Conservation (phyloP, 1,140 invertebrate species). For the Mylabris phalerata region DNA sequence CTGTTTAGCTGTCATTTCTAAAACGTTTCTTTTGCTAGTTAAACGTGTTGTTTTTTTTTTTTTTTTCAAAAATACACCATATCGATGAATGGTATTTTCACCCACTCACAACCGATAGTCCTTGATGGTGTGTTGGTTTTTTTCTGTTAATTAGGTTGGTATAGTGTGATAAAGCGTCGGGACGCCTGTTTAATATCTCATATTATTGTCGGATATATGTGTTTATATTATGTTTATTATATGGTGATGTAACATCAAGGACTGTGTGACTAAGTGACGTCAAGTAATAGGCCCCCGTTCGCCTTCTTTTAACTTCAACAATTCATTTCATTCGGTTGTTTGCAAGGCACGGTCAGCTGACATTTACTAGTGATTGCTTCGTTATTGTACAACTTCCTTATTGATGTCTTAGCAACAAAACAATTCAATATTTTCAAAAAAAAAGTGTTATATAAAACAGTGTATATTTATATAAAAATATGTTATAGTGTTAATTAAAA, state of each 20-base stretch:
- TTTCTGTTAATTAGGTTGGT: too few species aligned
- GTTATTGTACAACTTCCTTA: not conserved
- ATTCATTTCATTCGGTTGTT: slow-evolving; percentile 18
- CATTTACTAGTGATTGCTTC: slow-evolving; percentile 10
- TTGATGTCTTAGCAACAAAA: too few species aligned
- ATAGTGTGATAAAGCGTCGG: too few species aligned
- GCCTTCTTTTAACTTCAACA: slow-evolving; percentile 20
- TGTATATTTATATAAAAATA: too few species aligned
- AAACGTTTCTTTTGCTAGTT: slow-evolving; percentile 6
- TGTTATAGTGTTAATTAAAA: too few species aligned
- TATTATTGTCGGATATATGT: not conserved
- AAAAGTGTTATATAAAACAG: too few species aligned
- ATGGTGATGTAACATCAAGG: slow-evolving; percentile 29
- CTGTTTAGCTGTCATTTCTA: slow-evolving; percentile 16
- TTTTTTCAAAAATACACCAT: too few species aligned
- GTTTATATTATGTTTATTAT: slow-evolving; percentile 7
- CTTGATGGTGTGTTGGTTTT: too few species aligned
- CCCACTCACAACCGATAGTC: too few species aligned
- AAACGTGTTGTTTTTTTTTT: slow-evolving; percentile 3
- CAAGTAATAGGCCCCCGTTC: slow-evolving; percentile 19
- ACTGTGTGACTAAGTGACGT: slow-evolving; percentile 22
- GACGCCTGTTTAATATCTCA: too few species aligned
- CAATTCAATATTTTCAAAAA: too few species aligned
- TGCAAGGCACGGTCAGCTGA: slow-evolving; percentile 21
- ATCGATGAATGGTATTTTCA: too few species aligned